Base-by-base conservation (phyloP, 1,140 invertebrate genomes). In the Drosophila elegans region DNA sequence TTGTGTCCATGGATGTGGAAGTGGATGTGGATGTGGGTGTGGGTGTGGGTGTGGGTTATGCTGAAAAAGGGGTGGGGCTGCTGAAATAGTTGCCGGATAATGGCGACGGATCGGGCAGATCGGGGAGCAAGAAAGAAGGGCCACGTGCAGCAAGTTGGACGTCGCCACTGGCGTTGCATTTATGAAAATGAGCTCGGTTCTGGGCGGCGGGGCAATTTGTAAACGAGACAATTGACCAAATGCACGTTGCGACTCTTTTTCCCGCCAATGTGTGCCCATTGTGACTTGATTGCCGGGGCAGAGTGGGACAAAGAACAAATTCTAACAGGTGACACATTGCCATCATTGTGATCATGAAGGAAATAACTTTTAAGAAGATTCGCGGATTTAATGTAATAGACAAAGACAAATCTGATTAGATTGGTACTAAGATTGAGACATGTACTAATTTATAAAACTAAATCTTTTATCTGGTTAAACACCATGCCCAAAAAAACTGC, bases 221-320 rank as follows among this genome's bases (percentile, higher is more conserved):
- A 88, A 86, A 79, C 83, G 61, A 88, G 75, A 88, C 83, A 86
- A 86, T 86, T 86, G 83, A 79, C 83, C 83, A 88, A 86, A 79
- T 83, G 75, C 49, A 68, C 16, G 29, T 45, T 39, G 41, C 13
- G 64, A 51, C 64, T 67, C 60, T 46, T 36, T 36, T 32, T 29
- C 9, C 34, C 44, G 53, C 38, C 64, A 13, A 45, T 62, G 39
- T 61, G 66, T 38, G 53, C 42, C n/a, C 36, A 38, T 53, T 67
- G 51, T 55, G 45, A 71, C 78, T 61, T 75, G 78, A 78, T 82
- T 86, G 78, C 34, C 39, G 61, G 57, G 41, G 56, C 39, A 53
- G 42, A 66, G 38, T 61, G 69, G 46, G 46, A 54, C 25, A 63
- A 21, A 45, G 59, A 39, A 29, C 32, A 27, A 32, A 46, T 45